Conservation (phyloP, 2,888 invertebrate species). For the Xylophagus ater region DNA sequence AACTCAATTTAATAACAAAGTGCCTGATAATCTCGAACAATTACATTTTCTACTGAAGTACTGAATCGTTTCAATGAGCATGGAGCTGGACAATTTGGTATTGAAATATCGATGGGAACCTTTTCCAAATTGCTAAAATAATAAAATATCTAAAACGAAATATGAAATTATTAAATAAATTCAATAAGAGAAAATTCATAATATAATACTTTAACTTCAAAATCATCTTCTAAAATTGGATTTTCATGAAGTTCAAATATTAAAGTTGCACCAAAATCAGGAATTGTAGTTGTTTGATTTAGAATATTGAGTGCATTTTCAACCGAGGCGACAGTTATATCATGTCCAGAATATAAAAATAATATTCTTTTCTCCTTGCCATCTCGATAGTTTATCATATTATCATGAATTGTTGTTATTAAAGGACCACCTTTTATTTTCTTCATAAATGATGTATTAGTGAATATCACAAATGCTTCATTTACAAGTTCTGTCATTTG, state of each 20-base stretch:
- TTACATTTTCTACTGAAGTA: too few species aligned
- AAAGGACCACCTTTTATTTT: constrained; percentile 57
- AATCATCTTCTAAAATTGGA: too few species aligned
- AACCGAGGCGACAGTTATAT: neutral
- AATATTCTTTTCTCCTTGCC: constrained; percentile 41
- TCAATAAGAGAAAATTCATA: neutral
- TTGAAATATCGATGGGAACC: neutral
- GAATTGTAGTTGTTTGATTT: too few species aligned
- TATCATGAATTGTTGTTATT: constrained; percentile 48
- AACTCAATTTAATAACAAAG: too few species aligned
- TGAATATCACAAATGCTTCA: neutral
- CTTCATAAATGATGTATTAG: constrained; percentile 49
- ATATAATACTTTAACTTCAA: too few species aligned
- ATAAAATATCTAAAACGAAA: too few species aligned
- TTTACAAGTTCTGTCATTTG: constrained; percentile 28
- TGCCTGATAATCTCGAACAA: too few species aligned
- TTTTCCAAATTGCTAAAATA: neutral
- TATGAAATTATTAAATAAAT: too few species aligned
- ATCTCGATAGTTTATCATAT: constrained; percentile 42
- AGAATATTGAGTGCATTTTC: too few species aligned
- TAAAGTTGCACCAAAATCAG: too few species aligned
- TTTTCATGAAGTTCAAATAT: too few species aligned
- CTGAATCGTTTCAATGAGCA: neutral
- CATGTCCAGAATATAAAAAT: constrained; percentile 3
- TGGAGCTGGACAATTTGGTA: neutral